Evolutionary conservation across 2,113 vertebrate genomes (phyloP).

Genomic region (Sinosuthora webbiana): DNA sequence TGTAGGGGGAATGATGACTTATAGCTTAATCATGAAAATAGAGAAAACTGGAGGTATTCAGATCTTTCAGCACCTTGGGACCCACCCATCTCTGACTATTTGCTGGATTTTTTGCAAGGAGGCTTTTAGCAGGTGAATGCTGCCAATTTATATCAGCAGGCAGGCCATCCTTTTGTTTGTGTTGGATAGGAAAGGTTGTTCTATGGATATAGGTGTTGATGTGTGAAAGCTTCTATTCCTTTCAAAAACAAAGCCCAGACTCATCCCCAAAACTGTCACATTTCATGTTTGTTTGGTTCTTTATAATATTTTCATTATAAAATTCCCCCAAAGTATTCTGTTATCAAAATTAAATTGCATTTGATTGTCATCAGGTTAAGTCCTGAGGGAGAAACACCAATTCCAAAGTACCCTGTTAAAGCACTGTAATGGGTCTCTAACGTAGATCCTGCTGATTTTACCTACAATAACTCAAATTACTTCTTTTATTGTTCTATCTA

Average conservation of each 20-base stretch:
- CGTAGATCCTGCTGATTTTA: background rate
- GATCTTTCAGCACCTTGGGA: background rate
- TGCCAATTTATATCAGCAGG: background rate
- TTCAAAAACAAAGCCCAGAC: background rate
- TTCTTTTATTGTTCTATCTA: conserved; percentile 10
- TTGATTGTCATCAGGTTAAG: conserved; percentile 50
- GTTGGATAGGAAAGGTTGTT: background rate
- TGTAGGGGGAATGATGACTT: background rate
- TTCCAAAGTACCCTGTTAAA: conserved; percentile 27
- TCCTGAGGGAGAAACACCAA: conserved; percentile 13
- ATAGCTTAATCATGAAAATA: background rate
- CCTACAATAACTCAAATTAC: conserved; percentile 3
- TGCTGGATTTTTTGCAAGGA: background rate
- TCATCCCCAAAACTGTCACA: background rate
- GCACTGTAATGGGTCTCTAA: background rate
- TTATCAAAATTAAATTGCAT: conserved; percentile 53
- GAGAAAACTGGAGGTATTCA: background rate
- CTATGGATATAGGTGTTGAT: background rate
- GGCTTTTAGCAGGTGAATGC: background rate
- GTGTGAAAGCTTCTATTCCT: background rate
- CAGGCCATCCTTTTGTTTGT: background rate
- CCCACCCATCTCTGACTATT: background rate
- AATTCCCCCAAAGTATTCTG: background rate
- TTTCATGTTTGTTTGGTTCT: background rate
- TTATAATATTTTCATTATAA: conserved; percentile 12